Evolutionary conservation across 2,888 invertebrate species (phyloP).

Genomic region (Magallana nippona): DNA sequence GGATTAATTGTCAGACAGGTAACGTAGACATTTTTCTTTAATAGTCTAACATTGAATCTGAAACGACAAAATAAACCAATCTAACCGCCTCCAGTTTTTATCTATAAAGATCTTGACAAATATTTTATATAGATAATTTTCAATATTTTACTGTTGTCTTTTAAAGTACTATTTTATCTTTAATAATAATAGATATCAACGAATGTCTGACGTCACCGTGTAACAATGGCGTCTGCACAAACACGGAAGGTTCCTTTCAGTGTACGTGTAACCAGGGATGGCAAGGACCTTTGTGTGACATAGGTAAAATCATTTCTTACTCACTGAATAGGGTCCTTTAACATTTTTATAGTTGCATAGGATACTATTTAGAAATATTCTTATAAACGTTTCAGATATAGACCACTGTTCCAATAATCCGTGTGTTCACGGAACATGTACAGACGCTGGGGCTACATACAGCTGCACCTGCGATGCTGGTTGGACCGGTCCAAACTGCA

Average conservation of each 20-base stretch:
- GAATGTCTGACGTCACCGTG: slow-evolving; percentile 1
- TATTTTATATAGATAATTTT: too few relatives aligned
- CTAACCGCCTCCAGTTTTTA: too few relatives aligned
- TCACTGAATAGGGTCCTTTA: too few relatives aligned
- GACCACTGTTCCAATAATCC: slow-evolving; percentile 36
- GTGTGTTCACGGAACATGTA: slow-evolving; percentile 35
- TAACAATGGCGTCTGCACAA: slow-evolving; percentile 12
- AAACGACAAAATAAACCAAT: too few relatives aligned
- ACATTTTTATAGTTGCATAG: too few relatives aligned
- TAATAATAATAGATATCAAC: neutral
- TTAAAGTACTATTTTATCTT: neutral
- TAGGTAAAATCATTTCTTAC: neutral
- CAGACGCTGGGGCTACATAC: neutral
- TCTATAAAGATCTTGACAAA: too few relatives aligned
- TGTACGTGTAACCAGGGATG: neutral
- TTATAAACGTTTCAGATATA: slow-evolving; percentile 11
- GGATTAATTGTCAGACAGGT: slow-evolving; percentile 21
- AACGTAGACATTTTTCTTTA: neutral
- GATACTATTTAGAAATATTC: too few relatives aligned
- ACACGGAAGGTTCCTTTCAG: slow-evolving; percentile 1
- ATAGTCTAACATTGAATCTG: too few relatives aligned
- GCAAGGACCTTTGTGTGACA: neutral
- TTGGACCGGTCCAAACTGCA: slow-evolving; percentile 35
- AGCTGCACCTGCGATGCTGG: slow-evolving; percentile 29
- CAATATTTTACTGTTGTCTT: too few relatives aligned